These are phyloP conservation scores for Geotrypetes seraphini DNA, from an alignment of 2,797 vertebrate species.

Conservation along the genomic window DNA sequence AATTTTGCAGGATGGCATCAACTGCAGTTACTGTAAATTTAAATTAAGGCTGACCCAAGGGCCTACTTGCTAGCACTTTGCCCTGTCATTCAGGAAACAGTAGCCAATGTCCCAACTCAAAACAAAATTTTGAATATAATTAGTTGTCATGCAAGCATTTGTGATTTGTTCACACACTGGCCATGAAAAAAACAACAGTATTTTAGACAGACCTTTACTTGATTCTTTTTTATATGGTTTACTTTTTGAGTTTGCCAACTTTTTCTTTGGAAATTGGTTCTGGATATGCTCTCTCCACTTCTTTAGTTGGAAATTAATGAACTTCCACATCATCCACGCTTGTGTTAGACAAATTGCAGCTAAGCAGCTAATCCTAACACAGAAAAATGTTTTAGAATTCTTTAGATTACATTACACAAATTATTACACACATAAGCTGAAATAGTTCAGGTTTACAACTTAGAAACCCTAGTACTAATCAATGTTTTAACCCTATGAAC, in stretches of 20 bases:
- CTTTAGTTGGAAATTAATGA: constrained; percentile 78
- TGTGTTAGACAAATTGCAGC: constrained; percentile 73
- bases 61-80: no score
- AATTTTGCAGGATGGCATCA: no score
- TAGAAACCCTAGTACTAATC: no score
- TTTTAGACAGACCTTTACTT: constrained; percentile 44
- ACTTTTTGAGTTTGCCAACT: constrained; percentile 56
- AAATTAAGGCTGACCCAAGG: no score
- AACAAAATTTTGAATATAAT: no score
- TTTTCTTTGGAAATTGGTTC: constrained; percentile 65
- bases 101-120: no score
- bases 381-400: background rate
- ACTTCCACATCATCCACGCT: constrained; percentile 87
- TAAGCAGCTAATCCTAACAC: constrained; percentile 66
- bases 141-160: background rate
- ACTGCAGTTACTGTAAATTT: no score
- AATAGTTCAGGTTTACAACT: no score
- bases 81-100: no score
- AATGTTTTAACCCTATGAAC: no score
- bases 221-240: constrained; percentile 62
- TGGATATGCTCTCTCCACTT: constrained; percentile 73
- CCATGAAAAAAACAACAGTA: background rate
- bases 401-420: background rate
- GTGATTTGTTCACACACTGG: background rate
- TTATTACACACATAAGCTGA: no score